phyloP scores from a whole-genome alignment of 2,888 invertebrate genomes.

The Lochmaea capreae region DNA sequence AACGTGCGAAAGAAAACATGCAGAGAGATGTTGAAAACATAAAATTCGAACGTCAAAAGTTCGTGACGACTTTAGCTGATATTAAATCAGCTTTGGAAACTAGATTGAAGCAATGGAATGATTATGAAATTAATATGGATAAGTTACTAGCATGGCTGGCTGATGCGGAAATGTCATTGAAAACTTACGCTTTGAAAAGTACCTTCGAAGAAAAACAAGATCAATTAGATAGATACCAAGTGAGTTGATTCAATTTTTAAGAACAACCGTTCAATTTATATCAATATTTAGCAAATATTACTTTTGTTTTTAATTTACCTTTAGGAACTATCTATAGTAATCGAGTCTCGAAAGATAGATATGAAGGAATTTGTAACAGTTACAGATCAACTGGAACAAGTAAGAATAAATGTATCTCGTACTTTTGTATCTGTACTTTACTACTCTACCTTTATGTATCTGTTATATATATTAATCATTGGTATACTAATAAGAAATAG shows the following conservation, averaged over 20 bases:
- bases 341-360: conserved; percentile 78
- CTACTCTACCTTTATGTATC: conserved; percentile 34
- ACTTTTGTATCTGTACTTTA: conserved; percentile 30
- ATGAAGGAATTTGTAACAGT: conserved; percentile 79
- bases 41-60: conserved; percentile 87
- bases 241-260: conserved; percentile 61
- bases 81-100: conserved; percentile 84
- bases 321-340: conserved; percentile 82
- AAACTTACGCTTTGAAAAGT: conserved; percentile 85
- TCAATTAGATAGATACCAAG: conserved; percentile 91
- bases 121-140: conserved; percentile 89
- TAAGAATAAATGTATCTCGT: conserved; percentile 68
- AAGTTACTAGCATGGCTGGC: conserved; percentile 85
- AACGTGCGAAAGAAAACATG: conserved; percentile 87
- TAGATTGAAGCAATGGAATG: conserved; percentile 89
- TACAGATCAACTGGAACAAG: conserved; percentile 86
- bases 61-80: conserved; percentile 80
- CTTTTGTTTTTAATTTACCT: conserved; percentile 35
- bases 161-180: conserved; percentile 87
- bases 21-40: conserved; percentile 83
- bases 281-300: not conserved
- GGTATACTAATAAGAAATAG: conserved; percentile 17
- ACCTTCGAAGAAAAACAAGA: conserved; percentile 91
- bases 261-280: not conserved
- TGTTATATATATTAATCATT: conserved; percentile 14